phyloP scores from a whole-genome alignment of 2,888 invertebrate species.

The Ectobius pallidus region DNA sequence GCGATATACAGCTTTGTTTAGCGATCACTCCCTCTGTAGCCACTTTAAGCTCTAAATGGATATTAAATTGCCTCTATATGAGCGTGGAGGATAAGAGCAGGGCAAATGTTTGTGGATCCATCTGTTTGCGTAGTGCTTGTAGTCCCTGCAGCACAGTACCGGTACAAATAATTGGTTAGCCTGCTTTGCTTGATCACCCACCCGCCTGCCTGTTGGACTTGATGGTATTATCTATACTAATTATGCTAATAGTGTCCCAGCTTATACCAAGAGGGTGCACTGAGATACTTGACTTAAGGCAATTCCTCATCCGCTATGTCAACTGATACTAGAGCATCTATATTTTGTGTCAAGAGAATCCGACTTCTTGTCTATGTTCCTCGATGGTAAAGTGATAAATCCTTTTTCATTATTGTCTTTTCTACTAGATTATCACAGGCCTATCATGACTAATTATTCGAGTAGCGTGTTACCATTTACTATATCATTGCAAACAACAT shows the following conservation, averaged over 20 bases:
- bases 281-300: neutral
- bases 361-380: too few species aligned
- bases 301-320: neutral
- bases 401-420: too few species aligned
- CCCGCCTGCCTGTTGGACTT: slow-evolving; percentile 4
- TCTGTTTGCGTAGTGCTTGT: neutral
- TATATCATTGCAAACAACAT: too few species aligned
- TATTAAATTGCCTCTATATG: slow-evolving; percentile 42
- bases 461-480: too few species aligned
- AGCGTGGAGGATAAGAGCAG: slow-evolving; percentile 50
- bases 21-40: neutral
- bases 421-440: too few species aligned
- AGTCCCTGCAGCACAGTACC: neutral
- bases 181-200: neutral
- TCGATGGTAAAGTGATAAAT: too few species aligned
- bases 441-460: too few species aligned
- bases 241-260: slow-evolving; percentile 33
- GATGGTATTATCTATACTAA: slow-evolving; percentile 38
- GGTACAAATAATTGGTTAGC: slow-evolving; percentile 1
- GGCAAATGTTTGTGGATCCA: slow-evolving; percentile 52
- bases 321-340: too few species aligned
- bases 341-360: too few species aligned
- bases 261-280: too few species aligned
- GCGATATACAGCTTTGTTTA: slow-evolving; percentile 7
- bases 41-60: slow-evolving; percentile 39